phyloP scores from a whole-genome alignment of 1,140 invertebrate species.

The Drosophila azteca region DNA sequence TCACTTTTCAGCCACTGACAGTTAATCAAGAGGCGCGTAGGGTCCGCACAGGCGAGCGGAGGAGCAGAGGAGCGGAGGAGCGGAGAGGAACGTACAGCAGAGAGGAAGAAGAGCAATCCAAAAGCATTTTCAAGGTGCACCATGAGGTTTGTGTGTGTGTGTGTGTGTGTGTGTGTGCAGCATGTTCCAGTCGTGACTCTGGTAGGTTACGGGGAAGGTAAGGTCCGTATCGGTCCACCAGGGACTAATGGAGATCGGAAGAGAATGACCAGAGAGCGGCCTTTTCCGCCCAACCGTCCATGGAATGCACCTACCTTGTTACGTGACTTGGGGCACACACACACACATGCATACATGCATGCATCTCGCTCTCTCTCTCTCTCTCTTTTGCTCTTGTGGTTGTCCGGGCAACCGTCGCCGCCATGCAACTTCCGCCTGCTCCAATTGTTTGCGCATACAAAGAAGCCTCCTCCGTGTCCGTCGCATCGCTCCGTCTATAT shows the following conservation, averaged over 20 bases:
- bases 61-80: no score
- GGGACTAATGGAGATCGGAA: neutral
- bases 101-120: constrained; percentile 7
- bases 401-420: constrained; percentile 52
- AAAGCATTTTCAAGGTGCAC: constrained; percentile 70
- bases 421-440: constrained; percentile 79
- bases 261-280: neutral
- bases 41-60: no score
- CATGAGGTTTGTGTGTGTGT: constrained; percentile 5
- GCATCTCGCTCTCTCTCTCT: constrained; percentile 2
- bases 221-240: no score
- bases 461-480: constrained; percentile 52
- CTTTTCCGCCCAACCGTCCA: no score
- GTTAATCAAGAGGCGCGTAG: constrained; percentile 71
- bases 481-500: constrained; percentile 23
- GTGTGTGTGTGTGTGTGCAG: constrained; percentile 7
- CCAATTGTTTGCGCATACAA: constrained; percentile 81
- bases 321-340: constrained; percentile 1
- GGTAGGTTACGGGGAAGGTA: no score
- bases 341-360: neutral
- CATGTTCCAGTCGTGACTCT: constrained; percentile 22
- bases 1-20: constrained; percentile 81
- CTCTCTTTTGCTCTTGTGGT: constrained; percentile 27
- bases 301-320: no score
- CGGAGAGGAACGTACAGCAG: constrained; percentile 1